Base-by-base conservation (phyloP, 2,113 vertebrate species). In the Pelobates fuscus region DNA sequence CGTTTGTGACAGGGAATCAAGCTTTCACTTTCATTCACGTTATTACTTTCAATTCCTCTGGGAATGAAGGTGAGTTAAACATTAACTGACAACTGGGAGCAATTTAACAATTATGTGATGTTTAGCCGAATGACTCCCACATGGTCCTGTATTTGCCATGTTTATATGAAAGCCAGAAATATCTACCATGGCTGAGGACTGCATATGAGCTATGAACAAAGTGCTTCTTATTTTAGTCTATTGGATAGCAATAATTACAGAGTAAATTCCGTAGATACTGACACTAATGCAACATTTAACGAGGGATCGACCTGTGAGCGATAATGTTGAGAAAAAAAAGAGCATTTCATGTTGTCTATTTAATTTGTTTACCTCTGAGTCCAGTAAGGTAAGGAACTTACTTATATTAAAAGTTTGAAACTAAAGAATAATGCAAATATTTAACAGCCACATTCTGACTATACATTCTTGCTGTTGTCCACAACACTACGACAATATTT, bases 61-160 rank as follows among this genome's bases (percentile, higher is more conserved):
- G 61, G 71, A 74, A 32, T 26, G 71, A 65, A 72, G 70, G 70
- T 72, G 60, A 65, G 71, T 41, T 65, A 74, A 65, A 65, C 61
- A 64, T 64, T 73, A 67, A 76, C 72, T 76, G 73, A 64, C 73
- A 68, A 65, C 73, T 76, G 73, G 73, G 54, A 68, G 27, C 73
- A 68, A 67, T 76, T 67, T 68, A 61, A 68, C 44, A 68, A 76
- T 60, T 60, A 76, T 58, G 26, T 44, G 24, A 60, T 43, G 18
- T 41, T 65, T 65, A 43, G 20, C 20, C 18, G 1, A 6, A 65
- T 65, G 21, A 18, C 15, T 65, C 43, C 62, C 62, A 65, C 7
- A 65, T 65, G 62, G 30, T 10, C 37, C 5, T 43, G 5, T 65
- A 37, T 49, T 49, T 17, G 44, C 44, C 1, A 17, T 49, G 44